Evolutionary conservation across 2,888 invertebrate species (phyloP), one percentile per base, ranked within the genome.

Genomic region (Spisula solida): DNA sequence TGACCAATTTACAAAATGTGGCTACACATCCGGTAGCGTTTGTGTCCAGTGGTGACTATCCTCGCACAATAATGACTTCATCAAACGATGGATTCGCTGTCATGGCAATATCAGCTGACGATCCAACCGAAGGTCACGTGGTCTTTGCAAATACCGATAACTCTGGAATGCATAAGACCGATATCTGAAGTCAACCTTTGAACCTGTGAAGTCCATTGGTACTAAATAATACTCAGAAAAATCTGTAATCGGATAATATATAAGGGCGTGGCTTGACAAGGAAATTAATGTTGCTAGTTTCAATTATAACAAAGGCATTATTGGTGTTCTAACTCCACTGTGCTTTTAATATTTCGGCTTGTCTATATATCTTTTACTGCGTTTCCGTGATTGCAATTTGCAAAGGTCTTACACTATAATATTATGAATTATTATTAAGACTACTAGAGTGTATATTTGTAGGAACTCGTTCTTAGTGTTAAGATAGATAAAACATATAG

Each of bases 91-190:
- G 78, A 41, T 48, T 78, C 20, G 55, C 51, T 34, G 34, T 79
- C 51, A 48, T 85, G 41, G 34, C n/a, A 12, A 51, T 79, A 8
- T 78, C 79, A 82, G 55, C 51, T 55, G 86, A 86, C 25, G 86
- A 86, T 55, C 86, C 86, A 16, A 86, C 70, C 6, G 86, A 86
- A 86, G 86, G 81, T 70, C 82, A 75, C 55, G 51, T 82, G n/a
- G 51, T 86, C 20, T 66, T 86, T 25, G 75, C 86, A n/a, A 60
- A 47, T 82, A 81, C 55, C 34, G 82, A 82, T 25, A 55, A 56
- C 48, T 48, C 81, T 34, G 55, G 55, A 82, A 41, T 51, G 82
- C 34, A 70, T 0, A 82, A 75, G 82, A 41, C 78, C 8, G 79
- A 79, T 34, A 78, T 85, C 1, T 85, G 47, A 75, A 25, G 12